Evolutionary conservation across 2,113 vertebrate genomes (phyloP).

Genomic region (Prionailurus bengalensis): DNA sequence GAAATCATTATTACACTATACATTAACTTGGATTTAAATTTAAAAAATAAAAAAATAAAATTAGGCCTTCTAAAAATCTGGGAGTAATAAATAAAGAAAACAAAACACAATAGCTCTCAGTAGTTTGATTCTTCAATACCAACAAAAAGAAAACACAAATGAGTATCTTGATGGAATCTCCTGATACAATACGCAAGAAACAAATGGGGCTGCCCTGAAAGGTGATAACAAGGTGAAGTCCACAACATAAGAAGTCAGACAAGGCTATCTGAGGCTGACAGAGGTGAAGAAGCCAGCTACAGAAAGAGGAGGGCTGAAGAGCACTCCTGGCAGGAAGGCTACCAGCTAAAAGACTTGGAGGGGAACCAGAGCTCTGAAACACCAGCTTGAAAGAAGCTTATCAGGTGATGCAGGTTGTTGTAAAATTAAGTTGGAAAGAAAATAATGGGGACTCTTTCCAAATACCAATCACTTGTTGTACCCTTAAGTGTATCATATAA

Average conservation of each 20-base stretch:
- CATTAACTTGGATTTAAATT: too few relatives aligned
- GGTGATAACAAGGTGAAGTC: not conserved
- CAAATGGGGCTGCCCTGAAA: not conserved
- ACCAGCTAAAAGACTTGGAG: not conserved
- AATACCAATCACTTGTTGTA: not conserved
- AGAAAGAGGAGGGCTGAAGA: too few relatives aligned
- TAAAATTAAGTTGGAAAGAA: not conserved
- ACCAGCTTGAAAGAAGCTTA: not conserved
- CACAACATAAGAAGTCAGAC: not conserved
- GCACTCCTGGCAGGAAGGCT: not conserved
- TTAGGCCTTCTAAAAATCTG: not conserved
- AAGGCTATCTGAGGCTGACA: not conserved
- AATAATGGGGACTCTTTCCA: not conserved
- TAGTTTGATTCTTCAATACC: not conserved
- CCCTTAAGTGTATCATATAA: not conserved
- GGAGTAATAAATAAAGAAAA: not conserved
- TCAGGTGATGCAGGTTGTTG: not conserved
- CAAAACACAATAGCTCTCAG: not conserved
- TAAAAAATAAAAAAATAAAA: not conserved
- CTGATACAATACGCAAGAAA: not conserved
- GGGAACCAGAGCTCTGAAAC: not conserved
- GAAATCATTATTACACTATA: too few relatives aligned
- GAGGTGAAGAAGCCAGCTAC: not conserved
- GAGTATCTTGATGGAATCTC: not conserved
- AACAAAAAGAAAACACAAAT: not conserved